phyloP scores from a whole-genome alignment of 2,797 vertebrate genomes.

The Hippoglossus hippoglossus region DNA sequence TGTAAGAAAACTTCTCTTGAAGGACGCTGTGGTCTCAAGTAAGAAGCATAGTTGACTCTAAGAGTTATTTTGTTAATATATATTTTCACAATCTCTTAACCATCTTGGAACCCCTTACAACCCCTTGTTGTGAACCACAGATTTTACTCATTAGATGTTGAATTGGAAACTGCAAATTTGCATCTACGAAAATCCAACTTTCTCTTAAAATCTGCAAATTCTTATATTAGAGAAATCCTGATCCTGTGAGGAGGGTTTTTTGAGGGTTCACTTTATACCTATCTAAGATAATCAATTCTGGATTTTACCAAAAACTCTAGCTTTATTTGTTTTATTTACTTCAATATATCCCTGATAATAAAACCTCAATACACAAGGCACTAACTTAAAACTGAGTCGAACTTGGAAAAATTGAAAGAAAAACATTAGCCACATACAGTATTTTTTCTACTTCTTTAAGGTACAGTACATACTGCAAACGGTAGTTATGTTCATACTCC shows the following conservation, averaged over 20 bases:
- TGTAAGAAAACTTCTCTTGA: not conserved
- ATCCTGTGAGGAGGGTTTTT: not conserved
- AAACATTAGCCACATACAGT: not conserved
- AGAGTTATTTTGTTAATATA: not conserved
- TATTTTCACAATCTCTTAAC: not conserved
- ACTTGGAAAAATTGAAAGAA: not conserved
- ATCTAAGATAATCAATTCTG: no score
- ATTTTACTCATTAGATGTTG: not conserved
- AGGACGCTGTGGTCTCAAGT: no score
- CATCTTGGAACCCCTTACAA: not conserved
- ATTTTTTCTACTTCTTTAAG: constrained; percentile 9
- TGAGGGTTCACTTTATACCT: not conserved
- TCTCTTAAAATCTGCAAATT: no score
- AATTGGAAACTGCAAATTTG: no score
- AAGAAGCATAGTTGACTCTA: not conserved
- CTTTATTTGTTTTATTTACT: not conserved
- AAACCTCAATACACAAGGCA: not conserved
- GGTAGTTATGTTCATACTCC: no score
- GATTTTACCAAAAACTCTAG: not conserved
- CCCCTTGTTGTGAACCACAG: not conserved
- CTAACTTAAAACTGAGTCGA: not conserved
- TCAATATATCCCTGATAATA: not conserved
- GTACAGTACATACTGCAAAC: not conserved
- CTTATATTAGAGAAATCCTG: no score
- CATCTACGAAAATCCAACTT: no score